Conservation (phyloP, 2,888 invertebrate genomes). For the Tenthredo livida region DNA sequence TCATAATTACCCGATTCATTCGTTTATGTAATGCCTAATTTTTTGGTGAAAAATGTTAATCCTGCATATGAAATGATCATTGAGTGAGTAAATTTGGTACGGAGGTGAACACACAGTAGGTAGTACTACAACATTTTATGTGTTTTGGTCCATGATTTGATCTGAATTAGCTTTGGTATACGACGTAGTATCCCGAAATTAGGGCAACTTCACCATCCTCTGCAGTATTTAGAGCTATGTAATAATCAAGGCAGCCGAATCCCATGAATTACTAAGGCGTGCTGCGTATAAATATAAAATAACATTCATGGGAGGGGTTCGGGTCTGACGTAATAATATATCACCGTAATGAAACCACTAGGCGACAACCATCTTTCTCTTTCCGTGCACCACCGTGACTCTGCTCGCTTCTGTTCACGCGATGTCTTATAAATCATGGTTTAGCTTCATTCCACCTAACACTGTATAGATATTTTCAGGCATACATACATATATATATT, state of each 20-base stretch:
- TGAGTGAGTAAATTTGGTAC: background rate
- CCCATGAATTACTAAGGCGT: conserved; percentile 68
- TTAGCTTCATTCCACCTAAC: conserved; percentile 63
- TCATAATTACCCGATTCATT: background rate
- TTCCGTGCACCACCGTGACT: conserved; percentile 37
- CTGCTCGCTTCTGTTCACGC: conserved; percentile 60
- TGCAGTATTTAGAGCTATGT: conserved; percentile 41
- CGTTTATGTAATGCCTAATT: too few relatives aligned
- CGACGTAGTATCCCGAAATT: background rate
- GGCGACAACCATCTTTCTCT: conserved; percentile 60
- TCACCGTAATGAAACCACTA: conserved; percentile 70
- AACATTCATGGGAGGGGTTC: conserved; percentile 60
- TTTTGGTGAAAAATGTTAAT: too few relatives aligned
- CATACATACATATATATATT: background rate
- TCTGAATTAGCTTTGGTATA: conserved; percentile 12
- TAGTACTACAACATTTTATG: background rate
- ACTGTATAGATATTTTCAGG: conserved; percentile 42
- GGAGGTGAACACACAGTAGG: background rate
- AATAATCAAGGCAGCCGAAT: conserved; percentile 50
- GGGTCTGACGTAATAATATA: conserved; percentile 70
- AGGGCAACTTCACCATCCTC: background rate
- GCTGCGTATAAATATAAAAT: conserved; percentile 67
- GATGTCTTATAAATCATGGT: conserved; percentile 69
- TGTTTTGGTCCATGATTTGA: conserved; percentile 14
- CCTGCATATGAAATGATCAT: too few relatives aligned